Evolutionary conservation across 2,797 vertebrate genomes (phyloP).

Genomic region (Phyllotis vaccarum): DNA sequence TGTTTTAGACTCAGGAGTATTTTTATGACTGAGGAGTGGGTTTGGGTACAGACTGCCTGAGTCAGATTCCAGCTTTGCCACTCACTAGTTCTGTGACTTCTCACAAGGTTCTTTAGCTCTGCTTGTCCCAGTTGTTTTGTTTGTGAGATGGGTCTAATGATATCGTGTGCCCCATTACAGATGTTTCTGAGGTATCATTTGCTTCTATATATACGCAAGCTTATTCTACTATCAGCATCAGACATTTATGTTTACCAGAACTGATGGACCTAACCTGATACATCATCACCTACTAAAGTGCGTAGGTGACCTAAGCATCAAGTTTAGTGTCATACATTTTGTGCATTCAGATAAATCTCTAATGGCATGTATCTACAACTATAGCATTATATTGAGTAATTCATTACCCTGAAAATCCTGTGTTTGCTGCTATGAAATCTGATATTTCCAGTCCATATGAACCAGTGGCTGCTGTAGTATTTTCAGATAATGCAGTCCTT

Average conservation of each 20-base stretch:
- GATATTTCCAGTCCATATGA: not conserved
- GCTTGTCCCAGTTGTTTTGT: not conserved
- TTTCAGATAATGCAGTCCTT: not conserved
- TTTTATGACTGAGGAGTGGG: not conserved
- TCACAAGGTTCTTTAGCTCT: not conserved
- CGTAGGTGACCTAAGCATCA: not conserved
- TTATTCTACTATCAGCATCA: not conserved
- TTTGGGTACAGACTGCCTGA: not conserved
- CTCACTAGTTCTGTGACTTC: not conserved
- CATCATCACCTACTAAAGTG: not conserved
- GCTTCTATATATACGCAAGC: not conserved
- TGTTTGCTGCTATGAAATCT: not conserved
- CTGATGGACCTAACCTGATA: not conserved
- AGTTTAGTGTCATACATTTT: not conserved
- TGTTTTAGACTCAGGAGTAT: not conserved
- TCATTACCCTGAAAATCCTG: not conserved
- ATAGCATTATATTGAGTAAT: not conserved
- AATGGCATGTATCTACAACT: not conserved
- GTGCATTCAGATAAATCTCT: not conserved
- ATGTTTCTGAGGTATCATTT: not conserved
- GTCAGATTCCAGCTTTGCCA: not conserved
- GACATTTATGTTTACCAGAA: not conserved
- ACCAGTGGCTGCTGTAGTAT: not conserved
- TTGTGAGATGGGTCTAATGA: not conserved
- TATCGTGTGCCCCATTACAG: not conserved